Evolutionary conservation across 2,113 vertebrate species (phyloP).

Genomic region (Thamnaconus septentrionalis): DNA sequence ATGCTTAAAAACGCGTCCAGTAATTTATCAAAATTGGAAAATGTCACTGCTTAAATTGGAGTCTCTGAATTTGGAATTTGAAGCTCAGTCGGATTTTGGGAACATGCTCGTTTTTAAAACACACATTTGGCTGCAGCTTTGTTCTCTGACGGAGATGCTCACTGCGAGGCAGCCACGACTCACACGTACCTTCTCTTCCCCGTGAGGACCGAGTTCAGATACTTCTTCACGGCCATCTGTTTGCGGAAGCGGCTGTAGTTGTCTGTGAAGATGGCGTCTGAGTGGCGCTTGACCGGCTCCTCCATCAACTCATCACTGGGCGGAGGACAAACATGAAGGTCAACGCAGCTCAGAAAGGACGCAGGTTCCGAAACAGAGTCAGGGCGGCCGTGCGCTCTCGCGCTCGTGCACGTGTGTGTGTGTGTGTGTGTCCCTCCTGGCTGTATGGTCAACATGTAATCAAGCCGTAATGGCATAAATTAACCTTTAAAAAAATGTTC

Average conservation of each 20-base stretch:
- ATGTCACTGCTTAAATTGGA: too few relatives aligned
- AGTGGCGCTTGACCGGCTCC: slow-evolving; percentile 90
- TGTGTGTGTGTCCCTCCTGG: slow-evolving; percentile 8
- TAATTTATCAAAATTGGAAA: too few relatives aligned
- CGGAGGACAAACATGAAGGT: not conserved
- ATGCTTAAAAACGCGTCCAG: too few relatives aligned
- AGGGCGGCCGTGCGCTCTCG: too few relatives aligned
- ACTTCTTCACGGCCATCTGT: slow-evolving; percentile 97
- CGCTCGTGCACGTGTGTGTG: too few relatives aligned
- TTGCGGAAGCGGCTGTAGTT: slow-evolving; percentile 95
- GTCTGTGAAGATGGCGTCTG: slow-evolving; percentile 95
- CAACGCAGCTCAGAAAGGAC: slow-evolving; percentile 5
- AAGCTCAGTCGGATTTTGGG: too few relatives aligned
- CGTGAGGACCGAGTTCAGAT: slow-evolving; percentile 89
- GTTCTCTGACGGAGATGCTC: too few relatives aligned
- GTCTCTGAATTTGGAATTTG: too few relatives aligned
- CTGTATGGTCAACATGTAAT: slow-evolving; percentile 15
- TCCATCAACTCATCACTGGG: slow-evolving; percentile 80
- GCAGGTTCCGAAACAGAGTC: not conserved
- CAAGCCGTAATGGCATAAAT: slow-evolving; percentile 36
- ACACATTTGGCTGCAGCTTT: not conserved
- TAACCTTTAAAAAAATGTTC: slow-evolving; percentile 64
- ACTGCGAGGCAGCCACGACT: not conserved
- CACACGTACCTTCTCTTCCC: slow-evolving; percentile 88
- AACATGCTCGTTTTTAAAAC: not conserved